Percentiles rank a stretch among this genome's conserved stretches.
Evolutionary conservation across 2,888 invertebrate species (phyloP).

Genomic region (Lasioglossum calceatum): DNA sequence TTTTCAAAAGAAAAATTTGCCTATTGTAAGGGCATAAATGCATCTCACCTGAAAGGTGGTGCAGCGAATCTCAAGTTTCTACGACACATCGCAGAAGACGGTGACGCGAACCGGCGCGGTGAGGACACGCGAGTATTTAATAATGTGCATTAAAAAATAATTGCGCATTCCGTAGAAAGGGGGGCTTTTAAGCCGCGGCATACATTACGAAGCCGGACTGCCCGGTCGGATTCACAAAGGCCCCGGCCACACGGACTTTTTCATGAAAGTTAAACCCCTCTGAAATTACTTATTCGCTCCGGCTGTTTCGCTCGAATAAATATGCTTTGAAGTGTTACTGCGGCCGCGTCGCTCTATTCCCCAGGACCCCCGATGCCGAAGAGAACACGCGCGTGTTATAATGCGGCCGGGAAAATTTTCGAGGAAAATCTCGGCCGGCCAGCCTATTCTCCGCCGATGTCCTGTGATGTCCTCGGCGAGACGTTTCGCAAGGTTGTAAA

Average conservation of each 20-base stretch:
- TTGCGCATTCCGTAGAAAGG: conserved; percentile 64
- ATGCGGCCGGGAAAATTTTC: conserved; percentile 2
- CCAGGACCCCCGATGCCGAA: conserved; percentile 3
- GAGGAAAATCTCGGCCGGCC: conserved; percentile 8
- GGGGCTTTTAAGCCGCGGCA: conserved; percentile 71
- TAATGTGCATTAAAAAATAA: conserved; percentile 70
- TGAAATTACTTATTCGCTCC: conserved; percentile 70
- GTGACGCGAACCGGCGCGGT: conserved; percentile 35
- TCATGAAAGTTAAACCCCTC: conserved; percentile 69
- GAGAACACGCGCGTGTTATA: background rate
- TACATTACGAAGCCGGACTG: conserved; percentile 65
- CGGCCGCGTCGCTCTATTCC: conserved; percentile 53
- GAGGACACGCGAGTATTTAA: conserved; percentile 63
- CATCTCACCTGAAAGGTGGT: background rate
- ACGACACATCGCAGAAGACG: conserved; percentile 19
- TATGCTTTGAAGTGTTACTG: conserved; percentile 67
- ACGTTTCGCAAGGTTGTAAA: background rate
- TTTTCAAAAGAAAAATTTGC: background rate
- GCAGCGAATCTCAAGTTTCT: conserved; percentile 6
- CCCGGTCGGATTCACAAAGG: conserved; percentile 67
- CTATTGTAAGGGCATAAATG: background rate
- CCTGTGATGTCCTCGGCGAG: background rate
- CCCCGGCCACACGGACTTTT: conserved; percentile 63
- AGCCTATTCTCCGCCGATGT: background rate
- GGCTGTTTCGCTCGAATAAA: conserved; percentile 56